Percentiles rank a stretch among this genome's conserved stretches.
Evolutionary conservation across 2,888 invertebrate species (phyloP).

Genomic region (Nomada fucata): DNA sequence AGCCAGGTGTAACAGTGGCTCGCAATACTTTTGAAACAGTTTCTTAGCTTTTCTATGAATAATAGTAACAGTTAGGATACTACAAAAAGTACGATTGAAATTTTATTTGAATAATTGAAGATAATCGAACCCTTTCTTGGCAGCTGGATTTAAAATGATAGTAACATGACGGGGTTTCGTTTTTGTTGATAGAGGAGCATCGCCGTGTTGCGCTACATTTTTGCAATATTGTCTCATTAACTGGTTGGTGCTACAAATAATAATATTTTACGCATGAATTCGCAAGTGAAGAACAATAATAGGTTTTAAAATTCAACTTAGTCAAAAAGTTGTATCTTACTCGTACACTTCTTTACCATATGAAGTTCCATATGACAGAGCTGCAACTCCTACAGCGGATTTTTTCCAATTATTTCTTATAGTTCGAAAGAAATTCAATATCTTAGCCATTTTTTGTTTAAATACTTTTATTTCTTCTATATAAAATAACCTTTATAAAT

Average conservation of each 20-base stretch:
- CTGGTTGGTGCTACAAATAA: constrained; percentile 88
- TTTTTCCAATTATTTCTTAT: constrained; percentile 96
- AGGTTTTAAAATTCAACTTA: neutral
- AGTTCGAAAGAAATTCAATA: constrained; percentile 88
- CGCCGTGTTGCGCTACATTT: constrained; percentile 90
- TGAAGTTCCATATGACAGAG: constrained; percentile 89
- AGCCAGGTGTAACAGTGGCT: constrained; percentile 95
- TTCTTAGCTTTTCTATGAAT: constrained; percentile 85
- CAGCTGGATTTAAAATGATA: constrained; percentile 95
- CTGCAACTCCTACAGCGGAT: constrained; percentile 89
- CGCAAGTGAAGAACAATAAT: neutral
- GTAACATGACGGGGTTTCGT: constrained; percentile 90
- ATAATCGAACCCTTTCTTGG: constrained; percentile 89
- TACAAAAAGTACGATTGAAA: neutral
- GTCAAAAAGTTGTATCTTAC: constrained; percentile 86
- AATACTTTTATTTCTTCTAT: neutral
- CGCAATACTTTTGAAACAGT: constrained; percentile 95
- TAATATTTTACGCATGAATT: no score
- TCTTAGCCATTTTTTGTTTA: constrained; percentile 83
- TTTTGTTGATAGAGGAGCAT: constrained; percentile 86
- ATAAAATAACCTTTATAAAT: constrained; percentile 7
- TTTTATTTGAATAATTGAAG: neutral
- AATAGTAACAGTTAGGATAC: constrained; percentile 2
- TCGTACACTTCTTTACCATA: constrained; percentile 90
- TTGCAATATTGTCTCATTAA: constrained; percentile 93